Evolutionary conservation across 2,797 vertebrate genomes (phyloP).

Genomic region (Acipenser oxyrinchus): DNA sequence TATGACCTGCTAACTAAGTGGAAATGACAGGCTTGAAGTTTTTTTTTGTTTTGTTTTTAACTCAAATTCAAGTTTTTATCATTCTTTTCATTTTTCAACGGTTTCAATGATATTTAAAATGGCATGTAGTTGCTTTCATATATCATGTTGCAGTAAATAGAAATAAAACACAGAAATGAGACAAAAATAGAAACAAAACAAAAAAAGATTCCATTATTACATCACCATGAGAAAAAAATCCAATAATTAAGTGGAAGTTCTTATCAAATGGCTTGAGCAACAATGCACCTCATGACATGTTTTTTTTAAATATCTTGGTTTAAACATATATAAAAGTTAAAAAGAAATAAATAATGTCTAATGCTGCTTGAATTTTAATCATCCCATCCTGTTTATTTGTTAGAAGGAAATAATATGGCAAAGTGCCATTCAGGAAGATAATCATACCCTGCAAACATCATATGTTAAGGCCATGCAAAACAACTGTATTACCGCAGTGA

Average conservation of each 20-base stretch:
- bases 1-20: constrained; percentile 48
- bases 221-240: constrained; percentile 32
- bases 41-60: not conserved
- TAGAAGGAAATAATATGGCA: constrained; percentile 4
- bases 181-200: no score
- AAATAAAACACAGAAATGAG: no score
- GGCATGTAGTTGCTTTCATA: not conserved
- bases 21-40: not conserved
- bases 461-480: constrained; percentile 3
- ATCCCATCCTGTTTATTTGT: no score
- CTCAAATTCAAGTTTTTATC: not conserved
- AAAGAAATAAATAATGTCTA: no score
- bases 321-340: no score
- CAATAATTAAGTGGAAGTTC: constrained; percentile 38
- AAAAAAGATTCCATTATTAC: not conserved
- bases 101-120: not conserved
- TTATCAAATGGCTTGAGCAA: constrained; percentile 27
- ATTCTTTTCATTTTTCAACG: not conserved
- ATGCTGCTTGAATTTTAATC: no score
- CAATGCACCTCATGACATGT: constrained; percentile 19
- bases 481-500: constrained; percentile 22
- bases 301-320: no score
- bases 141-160: no score
- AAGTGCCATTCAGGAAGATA: constrained; percentile 9
- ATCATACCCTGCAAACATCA: constrained; percentile 34